Evolutionary conservation across 2,888 invertebrate genomes (phyloP).

Genomic region (Pyralis farinalis): DNA sequence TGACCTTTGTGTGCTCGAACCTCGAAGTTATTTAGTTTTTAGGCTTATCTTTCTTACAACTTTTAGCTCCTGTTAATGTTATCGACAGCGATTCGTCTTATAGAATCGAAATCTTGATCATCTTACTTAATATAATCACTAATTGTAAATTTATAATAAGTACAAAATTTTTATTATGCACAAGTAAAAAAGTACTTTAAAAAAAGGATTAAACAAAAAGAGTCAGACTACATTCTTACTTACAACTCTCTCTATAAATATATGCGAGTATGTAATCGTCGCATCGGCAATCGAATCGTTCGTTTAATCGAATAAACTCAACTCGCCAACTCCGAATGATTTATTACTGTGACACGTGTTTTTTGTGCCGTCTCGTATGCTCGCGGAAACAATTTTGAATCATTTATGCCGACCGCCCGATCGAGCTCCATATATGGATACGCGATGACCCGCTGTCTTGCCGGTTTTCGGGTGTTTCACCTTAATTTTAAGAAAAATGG

Average conservation of each 20-base stretch:
- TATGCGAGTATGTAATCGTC: slow-evolving; percentile 53
- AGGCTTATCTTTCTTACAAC: not conserved
- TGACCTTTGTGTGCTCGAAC: slow-evolving; percentile 2
- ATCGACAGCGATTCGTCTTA: too few relatives aligned
- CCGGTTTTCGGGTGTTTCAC: slow-evolving; percentile 57
- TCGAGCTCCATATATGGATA: slow-evolving; percentile 50
- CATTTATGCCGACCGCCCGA: slow-evolving; percentile 74
- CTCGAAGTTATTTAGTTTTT: not conserved
- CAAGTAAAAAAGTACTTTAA: slow-evolving; percentile 27
- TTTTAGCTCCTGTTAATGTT: not conserved
- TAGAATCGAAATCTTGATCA: not conserved
- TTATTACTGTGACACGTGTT: slow-evolving; percentile 77
- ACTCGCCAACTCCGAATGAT: slow-evolving; percentile 66
- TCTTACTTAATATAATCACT: slow-evolving; percentile 7
- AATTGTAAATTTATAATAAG: slow-evolving; percentile 4
- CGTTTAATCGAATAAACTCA: slow-evolving; percentile 74
- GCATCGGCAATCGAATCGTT: slow-evolving; percentile 70
- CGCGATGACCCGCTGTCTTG: slow-evolving; percentile 35
- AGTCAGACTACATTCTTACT: slow-evolving; percentile 64
- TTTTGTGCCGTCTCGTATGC: slow-evolving; percentile 59
- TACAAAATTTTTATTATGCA: slow-evolving; percentile 7
- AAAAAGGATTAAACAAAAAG: slow-evolving; percentile 47
- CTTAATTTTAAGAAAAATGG: slow-evolving; percentile 60
- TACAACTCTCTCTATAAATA: slow-evolving; percentile 71
- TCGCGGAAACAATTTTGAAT: slow-evolving; percentile 77